These are phyloP conservation scores for Steatocranus sp. DNA, from an alignment of 2,797 vertebrate species.

Conservation along the genomic window DNA sequence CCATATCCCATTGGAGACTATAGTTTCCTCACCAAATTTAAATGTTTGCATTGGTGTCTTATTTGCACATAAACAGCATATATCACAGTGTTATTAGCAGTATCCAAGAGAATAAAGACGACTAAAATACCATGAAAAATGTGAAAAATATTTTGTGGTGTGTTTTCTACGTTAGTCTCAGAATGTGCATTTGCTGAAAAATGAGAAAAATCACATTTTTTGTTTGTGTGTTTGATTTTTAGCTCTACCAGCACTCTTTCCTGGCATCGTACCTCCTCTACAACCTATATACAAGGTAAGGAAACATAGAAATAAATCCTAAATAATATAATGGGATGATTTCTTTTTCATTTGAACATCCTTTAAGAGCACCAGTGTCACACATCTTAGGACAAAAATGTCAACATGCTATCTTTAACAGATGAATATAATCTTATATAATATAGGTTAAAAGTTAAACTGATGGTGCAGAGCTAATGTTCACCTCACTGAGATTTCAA, in stretches of 20 bases:
- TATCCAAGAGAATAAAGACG: not conserved
- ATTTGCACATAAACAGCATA: not conserved
- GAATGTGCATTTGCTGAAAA: not conserved
- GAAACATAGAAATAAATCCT: not conserved
- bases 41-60: not conserved
- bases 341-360: not conserved
- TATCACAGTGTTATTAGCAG: not conserved
- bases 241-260: constrained; percentile 72
- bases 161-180: not conserved
- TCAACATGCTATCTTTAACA: not conserved
- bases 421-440: not conserved
- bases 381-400: not conserved
- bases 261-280: constrained; percentile 75
- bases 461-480: not conserved
- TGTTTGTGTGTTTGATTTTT: not conserved
- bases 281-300: constrained; percentile 72
- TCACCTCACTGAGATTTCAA: not conserved
- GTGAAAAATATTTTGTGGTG: not conserved
- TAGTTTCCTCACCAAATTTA: not conserved
- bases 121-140: not conserved
- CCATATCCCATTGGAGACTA: not conserved
- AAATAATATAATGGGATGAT: not conserved
- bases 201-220: not conserved
- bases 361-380: not conserved
- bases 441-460: not conserved